Evolutionary conservation across 2,797 vertebrate species (phyloP).

Genomic region (Australoheros facetus): DNA sequence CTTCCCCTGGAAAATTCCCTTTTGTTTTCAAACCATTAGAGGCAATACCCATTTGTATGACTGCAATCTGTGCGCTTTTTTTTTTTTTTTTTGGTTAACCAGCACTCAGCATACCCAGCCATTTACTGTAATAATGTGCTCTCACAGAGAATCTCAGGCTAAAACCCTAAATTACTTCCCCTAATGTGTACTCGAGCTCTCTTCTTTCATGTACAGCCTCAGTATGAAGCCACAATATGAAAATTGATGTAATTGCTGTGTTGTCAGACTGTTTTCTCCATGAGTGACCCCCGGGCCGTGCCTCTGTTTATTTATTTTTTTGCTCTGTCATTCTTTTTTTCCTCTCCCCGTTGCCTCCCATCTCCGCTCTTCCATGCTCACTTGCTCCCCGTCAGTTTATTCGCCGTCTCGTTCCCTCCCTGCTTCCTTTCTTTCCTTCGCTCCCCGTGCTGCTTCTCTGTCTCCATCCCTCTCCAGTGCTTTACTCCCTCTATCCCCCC

Average conservation of each 20-base stretch:
- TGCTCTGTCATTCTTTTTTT: conserved; percentile 9
- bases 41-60: conserved; percentile 44
- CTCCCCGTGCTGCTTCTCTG: not conserved
- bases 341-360: not conserved
- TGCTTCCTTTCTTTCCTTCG: not conserved
- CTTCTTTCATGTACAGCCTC: conserved; percentile 33
- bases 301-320: conserved; percentile 18
- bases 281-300: conserved; percentile 40
- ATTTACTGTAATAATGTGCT: conserved; percentile 66
- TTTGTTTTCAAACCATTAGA: conserved; percentile 60
- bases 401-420: not conserved
- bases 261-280: conserved; percentile 55
- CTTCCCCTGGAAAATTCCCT: conserved; percentile 30
- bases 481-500: conserved; percentile 30
- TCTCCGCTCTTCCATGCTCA: conserved; percentile 15
- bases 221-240: conserved; percentile 52
- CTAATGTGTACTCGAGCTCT: conserved; percentile 45
- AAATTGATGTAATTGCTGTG: conserved; percentile 67
- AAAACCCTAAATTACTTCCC: conserved; percentile 51
- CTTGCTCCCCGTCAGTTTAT: conserved; percentile 41
- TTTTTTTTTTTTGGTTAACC: conserved; percentile 13
- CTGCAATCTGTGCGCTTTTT: conserved; percentile 18
- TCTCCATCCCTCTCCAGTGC: not conserved
- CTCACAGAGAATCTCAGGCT: conserved; percentile 53
- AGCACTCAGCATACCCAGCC: conserved; percentile 47